phyloP scores from a whole-genome alignment of 2,888 invertebrate genomes.

The Tinea semifulvella region DNA sequence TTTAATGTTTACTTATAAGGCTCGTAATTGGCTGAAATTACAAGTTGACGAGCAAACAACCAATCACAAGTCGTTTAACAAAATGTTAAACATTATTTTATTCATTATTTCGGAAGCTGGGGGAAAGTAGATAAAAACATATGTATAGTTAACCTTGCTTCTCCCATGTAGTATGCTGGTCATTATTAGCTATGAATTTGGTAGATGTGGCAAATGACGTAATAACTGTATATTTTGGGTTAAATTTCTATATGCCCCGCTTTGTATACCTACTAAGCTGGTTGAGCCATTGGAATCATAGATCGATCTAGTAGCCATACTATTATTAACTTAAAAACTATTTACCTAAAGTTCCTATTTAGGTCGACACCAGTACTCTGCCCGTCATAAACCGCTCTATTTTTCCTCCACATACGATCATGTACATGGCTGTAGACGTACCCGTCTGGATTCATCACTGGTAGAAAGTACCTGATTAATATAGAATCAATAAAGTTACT shows the following conservation, averaged over 20 bases:
- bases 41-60: too few species aligned
- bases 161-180: neutral
- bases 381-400: constrained; percentile 61
- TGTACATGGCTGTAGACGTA: constrained; percentile 81
- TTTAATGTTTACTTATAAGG: too few species aligned
- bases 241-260: too few species aligned
- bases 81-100: neutral
- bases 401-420: constrained; percentile 87
- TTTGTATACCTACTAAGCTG: too few species aligned
- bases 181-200: neutral
- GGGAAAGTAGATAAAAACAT: neutral
- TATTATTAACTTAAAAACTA: neutral
- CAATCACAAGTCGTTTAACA: too few species aligned
- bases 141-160: neutral
- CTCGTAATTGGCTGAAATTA: too few species aligned
- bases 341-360: constrained; percentile 83
- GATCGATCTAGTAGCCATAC: too few species aligned
- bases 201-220: neutral
- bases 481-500: too few species aligned
- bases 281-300: too few species aligned
- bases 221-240: too few species aligned
- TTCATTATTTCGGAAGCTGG: too few species aligned
- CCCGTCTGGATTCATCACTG: constrained; percentile 85
- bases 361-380: constrained; percentile 77
- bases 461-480: constrained; percentile 70